These are phyloP conservation scores for Lasioglossum pauxillum DNA, from an alignment of 2,888 invertebrate genomes.

Conservation along the genomic window DNA sequence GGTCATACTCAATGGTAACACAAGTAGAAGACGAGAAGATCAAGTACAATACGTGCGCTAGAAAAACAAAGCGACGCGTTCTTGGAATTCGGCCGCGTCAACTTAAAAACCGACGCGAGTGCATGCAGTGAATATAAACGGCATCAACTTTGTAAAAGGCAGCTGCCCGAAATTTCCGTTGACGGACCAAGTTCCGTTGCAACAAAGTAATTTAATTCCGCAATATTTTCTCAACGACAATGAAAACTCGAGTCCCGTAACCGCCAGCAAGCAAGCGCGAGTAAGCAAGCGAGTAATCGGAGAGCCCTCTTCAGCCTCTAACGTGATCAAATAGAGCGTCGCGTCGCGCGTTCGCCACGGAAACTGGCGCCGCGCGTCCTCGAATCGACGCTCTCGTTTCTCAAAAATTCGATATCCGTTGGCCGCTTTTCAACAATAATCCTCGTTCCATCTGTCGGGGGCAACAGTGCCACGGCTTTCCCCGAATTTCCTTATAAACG, in stretches of 20 bases:
- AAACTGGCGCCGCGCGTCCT: neutral
- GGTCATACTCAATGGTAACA: no score
- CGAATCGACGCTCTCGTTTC: neutral
- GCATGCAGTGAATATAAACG: no score
- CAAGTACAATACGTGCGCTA: no score
- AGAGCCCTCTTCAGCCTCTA: neutral
- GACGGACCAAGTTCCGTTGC: neutral
- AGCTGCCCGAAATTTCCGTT: neutral
- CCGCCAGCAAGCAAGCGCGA: constrained; percentile 13
- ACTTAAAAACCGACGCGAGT: no score
- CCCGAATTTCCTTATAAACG: constrained; percentile 29
- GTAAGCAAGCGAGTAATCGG: neutral
- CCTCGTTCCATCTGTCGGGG: constrained; percentile 40
- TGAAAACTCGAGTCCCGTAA: neutral
- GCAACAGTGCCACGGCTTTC: constrained; percentile 10
- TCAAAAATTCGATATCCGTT: constrained; percentile 37
- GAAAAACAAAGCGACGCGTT: no score
- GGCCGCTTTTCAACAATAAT: constrained; percentile 30
- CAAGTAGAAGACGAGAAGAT: no score
- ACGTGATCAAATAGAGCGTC: constrained; percentile 1
- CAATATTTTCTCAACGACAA: neutral
- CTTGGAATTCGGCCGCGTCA: no score
- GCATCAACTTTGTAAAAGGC: neutral
- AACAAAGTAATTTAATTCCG: neutral
- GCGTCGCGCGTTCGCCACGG: neutral